Base-by-base conservation (phyloP, 2,888 invertebrate genomes). In the Dendrolimus houi region DNA sequence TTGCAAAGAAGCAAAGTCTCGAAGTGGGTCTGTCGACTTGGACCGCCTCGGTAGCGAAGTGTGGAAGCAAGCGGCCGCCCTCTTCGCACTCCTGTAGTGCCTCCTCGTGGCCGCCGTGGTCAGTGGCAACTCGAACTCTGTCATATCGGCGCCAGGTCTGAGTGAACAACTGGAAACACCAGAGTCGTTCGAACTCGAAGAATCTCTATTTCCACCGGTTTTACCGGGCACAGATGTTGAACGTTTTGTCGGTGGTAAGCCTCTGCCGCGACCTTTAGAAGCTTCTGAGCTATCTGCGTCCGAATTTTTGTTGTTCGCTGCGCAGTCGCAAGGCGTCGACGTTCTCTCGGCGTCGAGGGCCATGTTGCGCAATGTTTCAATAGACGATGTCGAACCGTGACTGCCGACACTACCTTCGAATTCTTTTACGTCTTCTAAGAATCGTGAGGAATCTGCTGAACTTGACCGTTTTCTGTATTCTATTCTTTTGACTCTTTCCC, bases 161-260 rank as follows among this genome's bases (percentile, higher is more conserved):
- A 92, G 76, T 2, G 93, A 93, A n/a, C 94, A 93, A 7, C 93
- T 93, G 0, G 94, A 94, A 0, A 96, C 95, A 2, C 96, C 96
- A 0, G 96, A 96, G 81, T 96, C 96, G 74, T 95, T 96, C 40
- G 95, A 95, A 72, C 95, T 95, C 7, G 95, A 95, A 0, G 96
- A 96, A 72, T 96, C 96, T 14, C 96, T 87, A 72, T 95, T 95
- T 41, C 92, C 93, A 1, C 91, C 92, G 2, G 93, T 90, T 71
- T 94, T 94, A 62, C 94, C 94, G 2, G 94, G 94, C 13, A 94
- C 94, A 56, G 82, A 75, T 2, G 78, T 74, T 0, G 79, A 74
- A 0, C 73, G 67, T 14, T 67, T 70, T 2, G 69, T 59, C 9
- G 64, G 72, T 8, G 71, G 67, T 2, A 66, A 60, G 13, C 73